These are phyloP conservation scores for Panagrolaimus sp. DNA, from an alignment of 1,140 invertebrate genomes.

Conservation along the genomic window DNA sequence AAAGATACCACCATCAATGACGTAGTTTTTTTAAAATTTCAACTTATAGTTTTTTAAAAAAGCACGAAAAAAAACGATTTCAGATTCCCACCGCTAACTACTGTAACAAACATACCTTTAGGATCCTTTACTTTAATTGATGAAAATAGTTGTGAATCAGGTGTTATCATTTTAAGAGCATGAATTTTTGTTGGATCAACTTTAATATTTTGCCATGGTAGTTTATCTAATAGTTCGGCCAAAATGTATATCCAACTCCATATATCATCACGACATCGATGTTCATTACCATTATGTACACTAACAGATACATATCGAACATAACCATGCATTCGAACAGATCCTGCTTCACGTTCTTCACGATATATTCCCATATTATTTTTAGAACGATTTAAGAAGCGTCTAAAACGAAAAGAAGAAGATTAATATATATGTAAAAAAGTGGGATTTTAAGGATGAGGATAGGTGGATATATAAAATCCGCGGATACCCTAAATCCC, in stretches of 20 bases:
- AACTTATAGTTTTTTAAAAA: too few species aligned
- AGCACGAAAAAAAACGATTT: too few species aligned
- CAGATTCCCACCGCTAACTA: neutral
- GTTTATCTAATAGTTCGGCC: neutral
- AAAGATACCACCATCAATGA: too few species aligned
- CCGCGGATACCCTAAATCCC: too few species aligned
- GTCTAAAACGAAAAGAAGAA: neutral
- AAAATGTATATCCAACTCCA: slow-evolving; percentile 10
- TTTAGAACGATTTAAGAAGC: neutral
- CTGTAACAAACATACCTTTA: too few species aligned
- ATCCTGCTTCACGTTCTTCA: slow-evolving; percentile 1
- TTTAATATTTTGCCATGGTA: slow-evolving; percentile 7
- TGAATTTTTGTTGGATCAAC: neutral
- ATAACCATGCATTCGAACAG: slow-evolving; percentile 1
- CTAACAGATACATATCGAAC: neutral
- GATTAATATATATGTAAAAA: too few species aligned
- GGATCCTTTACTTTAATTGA: neutral
- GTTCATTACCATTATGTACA: neutral
- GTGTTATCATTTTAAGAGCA: neutral
- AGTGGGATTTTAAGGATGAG: too few species aligned
- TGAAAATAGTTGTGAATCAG: slow-evolving; percentile 1
- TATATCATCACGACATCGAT: slow-evolving; percentile 7
- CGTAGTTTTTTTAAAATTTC: too few species aligned
- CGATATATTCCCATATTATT: slow-evolving; percentile 5
- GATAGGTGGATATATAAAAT: too few species aligned